These are phyloP conservation scores for Reticulitermes speratus DNA, from an alignment of 1,140 invertebrate species.

Conservation along the genomic window DNA sequence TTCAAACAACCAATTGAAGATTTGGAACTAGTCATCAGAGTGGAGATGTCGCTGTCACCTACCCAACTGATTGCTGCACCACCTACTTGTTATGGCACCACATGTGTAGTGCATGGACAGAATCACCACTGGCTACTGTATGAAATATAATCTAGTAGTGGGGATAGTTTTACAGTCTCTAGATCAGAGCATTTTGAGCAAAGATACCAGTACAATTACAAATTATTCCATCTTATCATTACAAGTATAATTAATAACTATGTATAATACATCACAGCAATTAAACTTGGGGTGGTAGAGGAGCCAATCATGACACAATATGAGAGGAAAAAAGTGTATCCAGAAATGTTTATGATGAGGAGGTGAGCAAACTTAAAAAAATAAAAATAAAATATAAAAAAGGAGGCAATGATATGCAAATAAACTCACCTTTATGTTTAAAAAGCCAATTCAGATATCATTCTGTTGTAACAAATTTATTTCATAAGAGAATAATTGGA, in stretches of 20 bases:
- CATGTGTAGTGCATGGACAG: neutral
- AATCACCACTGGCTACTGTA: neutral
- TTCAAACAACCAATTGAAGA: neutral
- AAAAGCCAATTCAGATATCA: neutral
- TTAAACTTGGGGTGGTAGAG: conserved; percentile 24
- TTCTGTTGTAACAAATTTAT: conserved; percentile 20
- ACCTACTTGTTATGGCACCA: neutral
- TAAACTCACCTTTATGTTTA: neutral
- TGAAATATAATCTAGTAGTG: neutral
- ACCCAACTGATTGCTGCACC: neutral
- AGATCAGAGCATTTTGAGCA: conserved; percentile 2
- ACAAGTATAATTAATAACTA: conserved; percentile 30
- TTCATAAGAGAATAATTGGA: neutral
- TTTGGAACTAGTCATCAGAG: neutral
- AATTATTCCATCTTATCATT: conserved; percentile 17
- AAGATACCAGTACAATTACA: conserved; percentile 1
- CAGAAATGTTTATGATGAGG: neutral
- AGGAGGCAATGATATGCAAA: no score
- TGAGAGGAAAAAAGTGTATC: conserved; percentile 15
- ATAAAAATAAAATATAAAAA: conserved; percentile 1
- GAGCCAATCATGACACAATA: conserved; percentile 17
- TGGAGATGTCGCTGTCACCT: neutral
- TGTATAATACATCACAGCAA: conserved; percentile 33
- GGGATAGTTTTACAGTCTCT: conserved; percentile 10
- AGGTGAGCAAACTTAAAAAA: neutral